These are phyloP conservation scores for Phymanthus crucifer DNA, from an alignment of 92 coral and sea anemone species.

Conservation along the genomic window DNA sequence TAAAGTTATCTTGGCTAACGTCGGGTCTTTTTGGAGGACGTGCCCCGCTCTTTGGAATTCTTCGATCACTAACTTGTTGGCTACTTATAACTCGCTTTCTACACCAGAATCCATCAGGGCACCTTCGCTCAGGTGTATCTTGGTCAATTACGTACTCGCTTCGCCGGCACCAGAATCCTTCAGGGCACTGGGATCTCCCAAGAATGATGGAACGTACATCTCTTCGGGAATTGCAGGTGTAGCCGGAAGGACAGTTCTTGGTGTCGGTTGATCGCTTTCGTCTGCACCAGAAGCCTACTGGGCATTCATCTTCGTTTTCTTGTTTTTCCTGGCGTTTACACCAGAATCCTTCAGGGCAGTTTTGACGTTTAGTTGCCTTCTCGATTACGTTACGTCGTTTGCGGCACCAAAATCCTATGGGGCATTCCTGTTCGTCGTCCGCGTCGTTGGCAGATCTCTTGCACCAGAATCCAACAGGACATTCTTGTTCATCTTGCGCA, in stretches of 20 bases:
- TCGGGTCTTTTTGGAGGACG: slow-evolving; percentile 24
- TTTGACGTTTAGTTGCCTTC: slow-evolving; percentile 23
- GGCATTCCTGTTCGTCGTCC: slow-evolving; percentile 36
- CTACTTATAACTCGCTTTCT: slow-evolving; percentile 21
- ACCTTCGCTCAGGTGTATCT: slow-evolving; percentile 48
- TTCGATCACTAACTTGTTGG: slow-evolving; percentile 18
- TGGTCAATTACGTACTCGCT: slow-evolving; percentile 48
- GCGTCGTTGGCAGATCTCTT: slow-evolving; percentile 43
- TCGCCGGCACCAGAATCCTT: slow-evolving; percentile 55
- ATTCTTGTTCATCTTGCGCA: background rate
- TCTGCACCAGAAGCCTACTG: slow-evolving; percentile 68
- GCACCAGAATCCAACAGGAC: slow-evolving; percentile 36
- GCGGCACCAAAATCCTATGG: slow-evolving; percentile 80
- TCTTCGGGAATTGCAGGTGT: slow-evolving; percentile 43
- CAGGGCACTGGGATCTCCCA: slow-evolving; percentile 40
- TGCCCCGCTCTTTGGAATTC: slow-evolving; percentile 15
- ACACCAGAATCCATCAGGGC: slow-evolving; percentile 52
- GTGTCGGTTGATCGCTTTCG: slow-evolving; percentile 37
- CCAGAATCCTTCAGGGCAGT: slow-evolving; percentile 72
- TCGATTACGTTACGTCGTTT: slow-evolving; percentile 50
- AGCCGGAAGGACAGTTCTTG: slow-evolving; percentile 45
- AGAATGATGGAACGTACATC: slow-evolving; percentile 16
- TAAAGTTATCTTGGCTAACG: slow-evolving; percentile 15
- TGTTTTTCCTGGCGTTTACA: slow-evolving; percentile 47
- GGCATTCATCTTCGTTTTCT: too few relatives aligned